These are phyloP conservation scores for Xiphorhynchus elegans DNA, from an alignment of 2,113 vertebrate genomes.

Conservation along the genomic window DNA sequence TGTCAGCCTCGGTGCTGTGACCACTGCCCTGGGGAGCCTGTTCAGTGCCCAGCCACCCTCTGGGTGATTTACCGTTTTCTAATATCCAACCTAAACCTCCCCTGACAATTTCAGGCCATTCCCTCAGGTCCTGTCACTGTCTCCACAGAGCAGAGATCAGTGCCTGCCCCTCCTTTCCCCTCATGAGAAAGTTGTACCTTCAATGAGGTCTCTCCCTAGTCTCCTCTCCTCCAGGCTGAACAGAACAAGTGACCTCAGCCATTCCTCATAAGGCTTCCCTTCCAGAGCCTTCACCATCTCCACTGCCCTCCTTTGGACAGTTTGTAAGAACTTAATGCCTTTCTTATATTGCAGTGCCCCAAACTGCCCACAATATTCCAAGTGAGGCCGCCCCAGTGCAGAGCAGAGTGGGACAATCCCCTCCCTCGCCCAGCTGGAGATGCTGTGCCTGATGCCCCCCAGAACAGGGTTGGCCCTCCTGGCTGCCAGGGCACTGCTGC, in stretches of 20 bases:
- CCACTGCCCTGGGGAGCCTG: not conserved
- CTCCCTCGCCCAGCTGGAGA: rapidly evolving
- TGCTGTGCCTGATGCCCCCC: not conserved
- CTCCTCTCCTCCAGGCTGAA: not conserved
- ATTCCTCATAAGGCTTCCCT: rapidly evolving
- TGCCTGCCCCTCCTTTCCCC: not conserved
- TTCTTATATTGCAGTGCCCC: not conserved
- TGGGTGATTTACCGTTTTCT: not conserved
- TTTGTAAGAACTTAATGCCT: not conserved
- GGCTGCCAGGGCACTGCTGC: not conserved
- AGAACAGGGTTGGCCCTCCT: not conserved
- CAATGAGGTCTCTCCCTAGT: not conserved
- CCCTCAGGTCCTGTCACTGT: not conserved
- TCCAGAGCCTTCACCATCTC: not conserved
- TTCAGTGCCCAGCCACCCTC: not conserved
- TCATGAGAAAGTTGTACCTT: too few species aligned
- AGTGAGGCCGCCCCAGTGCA: rapidly evolving
- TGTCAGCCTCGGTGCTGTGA: too few species aligned
- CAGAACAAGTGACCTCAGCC: not conserved
- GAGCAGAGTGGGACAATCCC: not conserved
- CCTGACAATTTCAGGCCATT: not conserved
- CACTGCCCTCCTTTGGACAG: rapidly evolving
- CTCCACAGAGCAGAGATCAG: not conserved
- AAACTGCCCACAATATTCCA: not conserved
- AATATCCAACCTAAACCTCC: not conserved